Evolutionary conservation across 1,140 invertebrate genomes (phyloP), one percentile per base, ranked within the genome.

Genomic region (Vanessa tameamea): DNA sequence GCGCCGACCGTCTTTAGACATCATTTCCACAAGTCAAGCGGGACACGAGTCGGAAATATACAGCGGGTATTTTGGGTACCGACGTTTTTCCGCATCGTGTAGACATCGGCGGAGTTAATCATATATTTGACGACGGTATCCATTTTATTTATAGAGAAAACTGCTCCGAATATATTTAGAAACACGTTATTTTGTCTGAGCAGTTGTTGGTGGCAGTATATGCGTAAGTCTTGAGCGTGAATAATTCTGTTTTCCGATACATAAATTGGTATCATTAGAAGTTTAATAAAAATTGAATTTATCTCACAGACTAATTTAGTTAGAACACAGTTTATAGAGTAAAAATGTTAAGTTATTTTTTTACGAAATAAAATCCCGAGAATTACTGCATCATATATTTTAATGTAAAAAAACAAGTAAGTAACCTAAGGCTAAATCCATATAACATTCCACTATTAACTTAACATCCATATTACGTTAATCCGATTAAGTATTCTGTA

Each of bases 31-130:
- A 77, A 83, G 78, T 82, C 79, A 78, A 76, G 76, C 83, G 77
- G 80, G 82, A 83, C 84, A 81, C 82, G 79, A 86, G 83, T 89
- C 88, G 90, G 88, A 92, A 91, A 91, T 89, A 90, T 89, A 87
- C 84, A 83, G 81, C 77, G 78, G 82, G 80, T 92, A 92, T 92
- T 92, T 92, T 80, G 70, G 85, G 79, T 78, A 75, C 77, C 83
- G 82, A 91, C 86, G 89, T 90, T 91, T 91, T 90, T 90, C 89
- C 87, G 87, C 81, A 88, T 81, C 81, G 80, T 80, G 82, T 85
- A 90, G 89, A 92, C 89, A 85, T 84, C 81, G 82, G 75, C 78
- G 65, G 79, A 82, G 83, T 88, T 89, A 88, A 90, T 92, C 89
- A 91, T 89, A 85, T 82, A 85, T 80, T 86, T 84, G 81, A 86